Percentiles rank a stretch among this genome's conserved stretches.
Evolutionary conservation across 2,797 vertebrate genomes (phyloP).

Genomic region (Phrynocephalus vlangalii): DNA sequence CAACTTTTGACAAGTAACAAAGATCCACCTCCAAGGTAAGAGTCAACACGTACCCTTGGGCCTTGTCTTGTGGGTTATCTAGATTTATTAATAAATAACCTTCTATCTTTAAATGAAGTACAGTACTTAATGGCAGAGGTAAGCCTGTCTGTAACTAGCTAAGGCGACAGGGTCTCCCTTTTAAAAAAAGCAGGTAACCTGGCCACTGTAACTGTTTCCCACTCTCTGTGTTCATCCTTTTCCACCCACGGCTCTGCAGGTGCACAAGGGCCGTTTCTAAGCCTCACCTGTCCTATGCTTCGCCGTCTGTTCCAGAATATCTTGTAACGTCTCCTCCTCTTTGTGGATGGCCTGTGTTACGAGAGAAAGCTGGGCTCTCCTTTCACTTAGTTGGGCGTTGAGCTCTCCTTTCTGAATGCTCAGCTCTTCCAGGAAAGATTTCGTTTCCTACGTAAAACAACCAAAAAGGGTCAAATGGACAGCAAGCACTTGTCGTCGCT

Average conservation of each 20-base stretch:
- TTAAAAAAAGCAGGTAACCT: neutral
- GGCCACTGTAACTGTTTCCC: too few species aligned
- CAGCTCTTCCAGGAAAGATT: slow-evolving; percentile 79
- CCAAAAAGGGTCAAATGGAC: neutral
- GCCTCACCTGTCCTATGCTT: slow-evolving; percentile 83
- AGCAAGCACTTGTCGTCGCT: neutral
- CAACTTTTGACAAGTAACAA: too few species aligned
- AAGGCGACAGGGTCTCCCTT: neutral
- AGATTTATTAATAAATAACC: too few species aligned
- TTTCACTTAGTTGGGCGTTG: slow-evolving; percentile 81
- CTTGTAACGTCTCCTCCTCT: slow-evolving; percentile 80
- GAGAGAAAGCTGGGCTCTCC: slow-evolving; percentile 74
- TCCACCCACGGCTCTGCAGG: neutral
- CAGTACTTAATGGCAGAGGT: too few species aligned
- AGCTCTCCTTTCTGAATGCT: slow-evolving; percentile 81
- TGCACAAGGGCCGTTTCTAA: neutral
- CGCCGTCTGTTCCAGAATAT: slow-evolving; percentile 72
- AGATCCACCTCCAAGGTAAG: too few species aligned
- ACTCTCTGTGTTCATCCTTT: neutral
- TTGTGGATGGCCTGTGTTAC: slow-evolving; percentile 79
- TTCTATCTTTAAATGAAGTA: too few species aligned
- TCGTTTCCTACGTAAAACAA: slow-evolving; percentile 78
- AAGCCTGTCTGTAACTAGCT: too few species aligned
- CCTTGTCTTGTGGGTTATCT: too few species aligned
- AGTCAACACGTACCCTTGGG: too few species aligned